These are phyloP conservation scores for Oncorhynchus nerka DNA, from an alignment of 2,113 vertebrate genomes.

Conservation along the genomic window DNA sequence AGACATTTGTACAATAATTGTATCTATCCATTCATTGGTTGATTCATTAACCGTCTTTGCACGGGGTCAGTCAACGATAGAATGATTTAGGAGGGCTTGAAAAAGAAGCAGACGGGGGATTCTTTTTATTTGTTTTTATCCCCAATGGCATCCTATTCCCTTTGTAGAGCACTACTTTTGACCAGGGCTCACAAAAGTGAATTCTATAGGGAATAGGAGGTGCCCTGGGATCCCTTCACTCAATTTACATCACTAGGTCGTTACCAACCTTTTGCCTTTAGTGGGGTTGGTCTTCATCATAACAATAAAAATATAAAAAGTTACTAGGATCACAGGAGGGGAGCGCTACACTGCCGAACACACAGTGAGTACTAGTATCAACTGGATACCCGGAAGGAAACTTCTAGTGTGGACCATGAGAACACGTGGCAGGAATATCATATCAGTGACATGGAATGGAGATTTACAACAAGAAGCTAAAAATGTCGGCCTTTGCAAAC, in stretches of 20 bases:
- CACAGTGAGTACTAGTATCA: constrained; percentile 46
- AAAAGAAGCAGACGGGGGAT: constrained; percentile 21
- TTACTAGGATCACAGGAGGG: constrained; percentile 49
- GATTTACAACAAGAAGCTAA: constrained; percentile 13
- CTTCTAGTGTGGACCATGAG: constrained; percentile 22
- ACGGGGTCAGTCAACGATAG: neutral
- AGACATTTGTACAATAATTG: constrained; percentile 42
- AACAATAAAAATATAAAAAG: constrained; percentile 25
- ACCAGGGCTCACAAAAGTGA: too few species aligned
- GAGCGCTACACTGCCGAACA: constrained; percentile 48
- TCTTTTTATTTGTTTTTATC: neutral
- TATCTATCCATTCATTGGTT: constrained; percentile 35
- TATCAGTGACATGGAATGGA: constrained; percentile 30
- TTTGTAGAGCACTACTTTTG: too few species aligned
- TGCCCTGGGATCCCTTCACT: neutral
- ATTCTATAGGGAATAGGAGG: too few species aligned
- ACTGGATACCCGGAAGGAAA: constrained; percentile 35
- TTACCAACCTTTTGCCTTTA: constrained; percentile 24
- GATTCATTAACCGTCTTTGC: constrained; percentile 2
- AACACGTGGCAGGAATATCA: constrained; percentile 4
- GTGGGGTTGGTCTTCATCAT: constrained; percentile 41
- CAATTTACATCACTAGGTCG: neutral
- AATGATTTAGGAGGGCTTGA: constrained; percentile 52
- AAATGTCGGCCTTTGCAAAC: neutral
- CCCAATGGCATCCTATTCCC: neutral